Evolutionary conservation across 2,888 invertebrate genomes (phyloP).

Genomic region (Coelopa pilipes): DNA sequence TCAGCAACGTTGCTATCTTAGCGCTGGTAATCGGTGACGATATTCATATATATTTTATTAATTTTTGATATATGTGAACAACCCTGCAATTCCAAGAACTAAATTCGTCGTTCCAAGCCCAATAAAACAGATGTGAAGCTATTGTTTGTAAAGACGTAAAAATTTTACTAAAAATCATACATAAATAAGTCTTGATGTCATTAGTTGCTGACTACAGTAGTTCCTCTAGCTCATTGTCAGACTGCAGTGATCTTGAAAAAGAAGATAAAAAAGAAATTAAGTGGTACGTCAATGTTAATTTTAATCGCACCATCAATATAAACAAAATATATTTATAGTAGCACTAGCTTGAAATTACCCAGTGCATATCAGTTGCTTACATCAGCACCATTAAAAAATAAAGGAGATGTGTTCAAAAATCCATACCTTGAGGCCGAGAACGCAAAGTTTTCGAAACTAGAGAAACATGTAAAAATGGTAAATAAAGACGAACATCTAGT

Average conservation of each 20-base stretch:
- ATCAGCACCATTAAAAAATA: conserved; percentile 44
- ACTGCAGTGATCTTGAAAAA: neutral
- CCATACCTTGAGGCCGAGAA: conserved; percentile 87
- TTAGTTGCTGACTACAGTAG: conserved; percentile 28
- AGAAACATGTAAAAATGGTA: conserved; percentile 94
- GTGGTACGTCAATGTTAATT: neutral
- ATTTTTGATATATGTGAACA: too few species aligned
- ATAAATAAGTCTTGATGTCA: neutral
- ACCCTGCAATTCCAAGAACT: too few species aligned
- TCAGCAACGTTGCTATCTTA: too few species aligned
- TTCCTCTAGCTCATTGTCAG: conserved; percentile 7
- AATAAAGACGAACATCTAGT: conserved; percentile 77
- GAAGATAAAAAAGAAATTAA: neutral
- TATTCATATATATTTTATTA: too few species aligned
- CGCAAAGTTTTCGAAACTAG: conserved; percentile 85
- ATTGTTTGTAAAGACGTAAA: neutral
- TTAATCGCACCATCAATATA: neutral
- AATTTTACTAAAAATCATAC: neutral
- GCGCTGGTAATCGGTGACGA: too few species aligned
- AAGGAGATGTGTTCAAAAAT: conserved; percentile 79
- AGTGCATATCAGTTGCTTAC: conserved; percentile 58
- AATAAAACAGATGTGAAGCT: too few species aligned
- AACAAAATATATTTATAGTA: neutral
- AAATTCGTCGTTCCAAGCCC: too few species aligned
- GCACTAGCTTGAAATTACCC: conserved; percentile 49